Percentiles rank a stretch among this genome's conserved stretches.
Evolutionary conservation across 2,888 invertebrate genomes (phyloP).

Genomic region (Gerris lacustris): DNA sequence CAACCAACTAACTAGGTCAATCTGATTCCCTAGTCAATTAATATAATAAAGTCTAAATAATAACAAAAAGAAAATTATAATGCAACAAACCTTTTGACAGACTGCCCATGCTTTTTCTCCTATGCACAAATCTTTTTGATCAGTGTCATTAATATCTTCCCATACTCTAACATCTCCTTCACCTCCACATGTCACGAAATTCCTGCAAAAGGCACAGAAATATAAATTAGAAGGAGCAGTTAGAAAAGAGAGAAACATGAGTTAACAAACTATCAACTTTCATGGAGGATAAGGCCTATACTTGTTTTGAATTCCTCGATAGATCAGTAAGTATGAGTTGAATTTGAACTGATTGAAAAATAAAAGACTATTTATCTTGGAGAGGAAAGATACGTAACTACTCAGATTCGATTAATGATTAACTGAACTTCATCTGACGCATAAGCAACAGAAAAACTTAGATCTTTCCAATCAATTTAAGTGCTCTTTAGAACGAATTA

Average conservation of each 20-base stretch:
- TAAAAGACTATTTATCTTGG: not conserved
- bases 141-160: slow-evolving; percentile 74
- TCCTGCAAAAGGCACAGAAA: slow-evolving; percentile 38
- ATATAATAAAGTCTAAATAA: too few relatives aligned
- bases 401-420: not conserved
- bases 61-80: not conserved
- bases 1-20: too few relatives aligned
- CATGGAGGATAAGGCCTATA: slow-evolving; percentile 15
- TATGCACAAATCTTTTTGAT: slow-evolving; percentile 69
- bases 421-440: not conserved
- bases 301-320: not conserved
- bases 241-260: slow-evolving; percentile 14
- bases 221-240: not conserved
- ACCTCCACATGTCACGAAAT: slow-evolving; percentile 74
- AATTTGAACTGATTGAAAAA: not conserved
- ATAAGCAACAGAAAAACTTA: not conserved
- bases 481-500: too few relatives aligned
- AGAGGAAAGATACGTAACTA: not conserved
- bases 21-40: too few relatives aligned
- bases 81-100: slow-evolving; percentile 47
- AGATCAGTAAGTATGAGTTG: too few relatives aligned
- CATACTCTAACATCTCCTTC: slow-evolving; percentile 89
- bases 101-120: slow-evolving; percentile 71
- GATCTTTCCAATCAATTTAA: slow-evolving; percentile 6
- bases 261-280: slow-evolving; percentile 12